phyloP scores from a whole-genome alignment of 1,140 invertebrate genomes.

The Calephelis nemesis region DNA sequence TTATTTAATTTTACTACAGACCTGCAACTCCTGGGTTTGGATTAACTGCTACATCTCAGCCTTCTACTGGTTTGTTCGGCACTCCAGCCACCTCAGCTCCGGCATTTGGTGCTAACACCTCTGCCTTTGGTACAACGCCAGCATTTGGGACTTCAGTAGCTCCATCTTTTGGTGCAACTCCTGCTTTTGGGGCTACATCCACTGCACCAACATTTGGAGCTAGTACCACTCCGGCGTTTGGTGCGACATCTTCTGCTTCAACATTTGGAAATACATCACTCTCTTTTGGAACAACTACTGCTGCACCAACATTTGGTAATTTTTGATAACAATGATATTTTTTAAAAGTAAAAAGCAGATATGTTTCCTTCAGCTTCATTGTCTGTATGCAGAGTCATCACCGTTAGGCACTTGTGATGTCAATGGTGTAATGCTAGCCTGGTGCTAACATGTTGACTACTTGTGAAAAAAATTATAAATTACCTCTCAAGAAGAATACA shows the following conservation, averaged over 20 bases:
- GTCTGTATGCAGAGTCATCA: too few species aligned
- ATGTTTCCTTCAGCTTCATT: too few species aligned
- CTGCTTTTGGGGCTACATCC: constrained; percentile 38
- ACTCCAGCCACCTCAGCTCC: constrained; percentile 51
- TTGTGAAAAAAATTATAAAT: too few species aligned
- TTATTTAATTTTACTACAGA: constrained; percentile 29
- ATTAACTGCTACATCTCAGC: constrained; percentile 55
- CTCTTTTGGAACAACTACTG: constrained; percentile 25
- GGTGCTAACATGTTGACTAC: too few species aligned
- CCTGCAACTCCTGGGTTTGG: constrained; percentile 64
- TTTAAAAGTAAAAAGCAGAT: too few species aligned
- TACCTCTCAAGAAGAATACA: too few species aligned
- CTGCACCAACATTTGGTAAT: constrained; percentile 36
- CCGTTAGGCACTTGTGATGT: too few species aligned
- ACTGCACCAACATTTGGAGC: constrained; percentile 35
- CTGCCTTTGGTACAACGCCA: constrained; percentile 47
- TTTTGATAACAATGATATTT: neutral
- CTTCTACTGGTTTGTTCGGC: constrained; percentile 58
- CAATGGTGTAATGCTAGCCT: too few species aligned
- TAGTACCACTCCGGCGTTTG: constrained; percentile 47
- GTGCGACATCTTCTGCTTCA: constrained; percentile 32
- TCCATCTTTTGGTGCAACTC: constrained; percentile 37
- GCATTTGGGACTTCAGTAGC: constrained; percentile 50
- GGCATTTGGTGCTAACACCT: constrained; percentile 44
- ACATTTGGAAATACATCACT: constrained; percentile 34